These are phyloP conservation scores for Amyelois transitella DNA, from an alignment of 1,140 invertebrate genomes.

Conservation along the genomic window DNA sequence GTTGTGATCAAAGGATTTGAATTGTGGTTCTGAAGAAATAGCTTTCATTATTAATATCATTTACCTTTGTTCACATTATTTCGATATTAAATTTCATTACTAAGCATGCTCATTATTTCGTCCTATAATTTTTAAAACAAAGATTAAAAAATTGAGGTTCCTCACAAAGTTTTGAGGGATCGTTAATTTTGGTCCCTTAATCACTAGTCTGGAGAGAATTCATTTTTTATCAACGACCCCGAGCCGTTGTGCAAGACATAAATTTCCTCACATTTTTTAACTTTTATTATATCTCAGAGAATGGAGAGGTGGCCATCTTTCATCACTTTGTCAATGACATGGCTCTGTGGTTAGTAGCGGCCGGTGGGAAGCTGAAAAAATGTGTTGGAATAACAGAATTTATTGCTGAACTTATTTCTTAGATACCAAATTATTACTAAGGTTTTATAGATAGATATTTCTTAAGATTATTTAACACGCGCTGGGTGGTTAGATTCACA, in stretches of 20 bases:
- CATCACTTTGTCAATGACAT: not conserved
- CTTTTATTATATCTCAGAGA: conserved; percentile 1
- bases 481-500: too few relatives aligned
- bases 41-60: too few relatives aligned
- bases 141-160: conserved; percentile 12
- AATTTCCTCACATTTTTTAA: not conserved
- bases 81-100: too few relatives aligned
- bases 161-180: conserved; percentile 8
- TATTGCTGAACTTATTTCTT: too few relatives aligned
- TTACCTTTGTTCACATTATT: too few relatives aligned
- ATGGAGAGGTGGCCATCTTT: not conserved
- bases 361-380: too few relatives aligned
- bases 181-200: conserved; percentile 8
- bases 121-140: not conserved
- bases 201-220: not conserved
- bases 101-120: not conserved
- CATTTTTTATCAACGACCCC: conserved; percentile 3
- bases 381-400: too few relatives aligned
- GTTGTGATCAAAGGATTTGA: too few relatives aligned
- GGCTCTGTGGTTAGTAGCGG: not conserved
- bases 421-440: too few relatives aligned
- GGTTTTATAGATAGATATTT: too few relatives aligned
- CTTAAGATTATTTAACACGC: too few relatives aligned
- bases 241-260: not conserved
- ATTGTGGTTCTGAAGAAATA: too few relatives aligned